These are phyloP conservation scores for Paramisgurnus dabryanus DNA, from an alignment of 2,113 vertebrate species.

Conservation along the genomic window DNA sequence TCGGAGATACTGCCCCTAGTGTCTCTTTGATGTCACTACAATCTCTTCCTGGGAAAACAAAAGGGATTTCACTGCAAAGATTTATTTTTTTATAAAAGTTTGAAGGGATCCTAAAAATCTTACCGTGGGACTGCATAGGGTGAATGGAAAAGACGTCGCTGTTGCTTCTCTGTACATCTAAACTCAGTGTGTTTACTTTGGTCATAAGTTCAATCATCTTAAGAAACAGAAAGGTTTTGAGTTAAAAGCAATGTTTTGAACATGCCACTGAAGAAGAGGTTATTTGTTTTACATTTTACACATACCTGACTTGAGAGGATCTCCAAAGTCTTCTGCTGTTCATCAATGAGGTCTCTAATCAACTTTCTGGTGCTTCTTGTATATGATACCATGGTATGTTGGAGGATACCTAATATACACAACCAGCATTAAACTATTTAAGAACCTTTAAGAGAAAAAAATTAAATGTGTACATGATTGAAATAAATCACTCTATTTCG, in stretches of 20 bases:
- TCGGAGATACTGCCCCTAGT: slow-evolving; percentile 80
- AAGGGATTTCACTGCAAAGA: neutral
- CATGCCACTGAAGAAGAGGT: neutral
- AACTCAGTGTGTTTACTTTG: slow-evolving; percentile 81
- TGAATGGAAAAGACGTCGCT: slow-evolving; percentile 80
- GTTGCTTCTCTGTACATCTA: slow-evolving; percentile 84
- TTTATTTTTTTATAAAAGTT: neutral
- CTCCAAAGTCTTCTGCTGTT: slow-evolving; percentile 86
- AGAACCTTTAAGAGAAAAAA: slow-evolving; percentile 20
- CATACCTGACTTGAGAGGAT: slow-evolving; percentile 85
- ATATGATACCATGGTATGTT: slow-evolving; percentile 84
- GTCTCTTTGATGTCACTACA: slow-evolving; percentile 90
- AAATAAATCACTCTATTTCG: neutral
- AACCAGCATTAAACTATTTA: slow-evolving; percentile 5
- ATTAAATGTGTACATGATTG: neutral
- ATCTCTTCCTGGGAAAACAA: slow-evolving; percentile 77
- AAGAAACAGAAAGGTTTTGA: slow-evolving; percentile 34
- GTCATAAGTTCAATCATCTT: slow-evolving; percentile 86
- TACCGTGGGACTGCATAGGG: slow-evolving; percentile 87
- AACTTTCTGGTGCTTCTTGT: slow-evolving; percentile 86
- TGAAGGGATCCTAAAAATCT: slow-evolving; percentile 30
- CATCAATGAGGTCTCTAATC: slow-evolving; percentile 87
- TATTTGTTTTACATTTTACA: neutral
- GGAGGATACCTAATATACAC: slow-evolving; percentile 81
- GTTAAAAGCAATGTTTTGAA: neutral